These are phyloP conservation scores for Pandemis heparana DNA, from an alignment of 2,888 invertebrate species.

Conservation along the genomic window DNA sequence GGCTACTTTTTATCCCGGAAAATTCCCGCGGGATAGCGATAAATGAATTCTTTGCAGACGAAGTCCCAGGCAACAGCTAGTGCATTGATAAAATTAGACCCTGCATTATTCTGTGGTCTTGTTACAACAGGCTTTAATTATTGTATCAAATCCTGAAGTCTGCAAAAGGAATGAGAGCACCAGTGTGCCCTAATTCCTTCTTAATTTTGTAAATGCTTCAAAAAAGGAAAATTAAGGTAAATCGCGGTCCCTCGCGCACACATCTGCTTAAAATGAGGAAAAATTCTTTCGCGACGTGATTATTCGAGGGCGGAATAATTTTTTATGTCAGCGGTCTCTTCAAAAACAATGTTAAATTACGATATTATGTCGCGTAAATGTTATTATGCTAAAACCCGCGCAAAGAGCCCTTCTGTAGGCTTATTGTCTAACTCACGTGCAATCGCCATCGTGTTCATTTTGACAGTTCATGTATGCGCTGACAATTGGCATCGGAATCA, in stretches of 20 bases:
- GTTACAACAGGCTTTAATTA: neutral
- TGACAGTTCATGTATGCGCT: no score
- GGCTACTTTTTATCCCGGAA: no score
- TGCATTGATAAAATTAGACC: no score
- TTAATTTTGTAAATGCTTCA: slow-evolving; percentile 24
- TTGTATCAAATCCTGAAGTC: neutral
- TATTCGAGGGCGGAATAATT: neutral
- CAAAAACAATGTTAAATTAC: neutral
- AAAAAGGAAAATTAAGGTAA: slow-evolving; percentile 17
- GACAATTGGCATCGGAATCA: no score
- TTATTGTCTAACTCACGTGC: no score
- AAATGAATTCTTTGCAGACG: no score
- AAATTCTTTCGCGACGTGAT: slow-evolving; percentile 6
- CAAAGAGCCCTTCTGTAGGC: neutral
- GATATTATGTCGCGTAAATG: neutral
- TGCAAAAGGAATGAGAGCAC: slow-evolving; percentile 4
- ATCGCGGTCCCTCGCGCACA: slow-evolving; percentile 4
- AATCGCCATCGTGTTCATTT: no score
- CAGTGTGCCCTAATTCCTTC: slow-evolving; percentile 4
- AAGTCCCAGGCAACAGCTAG: no score
- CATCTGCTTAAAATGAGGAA: slow-evolving; percentile 32
- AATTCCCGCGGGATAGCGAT: no score
- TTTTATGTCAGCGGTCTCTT: neutral
- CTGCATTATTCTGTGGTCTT: neutral
- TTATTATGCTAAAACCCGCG: neutral